Base-by-base conservation (phyloP, 92 coral and sea anemone genomes). In the Virgularia gustaviana region DNA sequence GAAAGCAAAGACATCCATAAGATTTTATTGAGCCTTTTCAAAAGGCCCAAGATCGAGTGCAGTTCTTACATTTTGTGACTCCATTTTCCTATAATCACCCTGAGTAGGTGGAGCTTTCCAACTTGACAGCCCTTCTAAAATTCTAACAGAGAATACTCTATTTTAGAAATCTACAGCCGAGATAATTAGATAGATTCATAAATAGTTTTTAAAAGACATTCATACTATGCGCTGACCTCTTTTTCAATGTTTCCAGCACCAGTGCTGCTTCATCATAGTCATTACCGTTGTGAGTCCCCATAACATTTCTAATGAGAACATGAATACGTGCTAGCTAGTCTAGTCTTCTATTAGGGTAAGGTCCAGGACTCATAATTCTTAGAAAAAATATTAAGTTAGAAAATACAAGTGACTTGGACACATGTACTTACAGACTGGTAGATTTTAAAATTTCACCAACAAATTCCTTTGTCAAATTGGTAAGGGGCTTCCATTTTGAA, bases 401-500 rank as follows among this genome's bases (percentile, higher is more conserved):
- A 4, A 16, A 15, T 41, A 13, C 9, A 35, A 10, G 2, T n/a
- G 13, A 45, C 28, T 16, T 24, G 16, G 45, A 13, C 7, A 49
- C n/a, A 29, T 22, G 3, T 5, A 80, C 97, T 91, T 63, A 91
- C 97, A 79, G 76, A 11, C 79, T 34, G 18, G 87, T 75, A 41
- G 81, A 71, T 44, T 84, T 83, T 15, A 91, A 38, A 27, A 76
- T 72, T 45, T 88, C 87, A 30, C 86, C 85, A 36, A 85, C 82
- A 70, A 74, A 86, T 3, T 76, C 80, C 80, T 80, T 88, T 13
- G 97, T 88, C 31, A 78, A 72, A 34, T 70, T 47, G 42, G 78
- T 41, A 8, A 91, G 57, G 39, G 89, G 89, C 41, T 89, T 85
- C 97, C 97, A 91, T 62, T 76, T 91, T 36, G 82, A 78, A 81